Conservation (phyloP, 2,888 invertebrate genomes). For the Malacosoma neustria region DNA sequence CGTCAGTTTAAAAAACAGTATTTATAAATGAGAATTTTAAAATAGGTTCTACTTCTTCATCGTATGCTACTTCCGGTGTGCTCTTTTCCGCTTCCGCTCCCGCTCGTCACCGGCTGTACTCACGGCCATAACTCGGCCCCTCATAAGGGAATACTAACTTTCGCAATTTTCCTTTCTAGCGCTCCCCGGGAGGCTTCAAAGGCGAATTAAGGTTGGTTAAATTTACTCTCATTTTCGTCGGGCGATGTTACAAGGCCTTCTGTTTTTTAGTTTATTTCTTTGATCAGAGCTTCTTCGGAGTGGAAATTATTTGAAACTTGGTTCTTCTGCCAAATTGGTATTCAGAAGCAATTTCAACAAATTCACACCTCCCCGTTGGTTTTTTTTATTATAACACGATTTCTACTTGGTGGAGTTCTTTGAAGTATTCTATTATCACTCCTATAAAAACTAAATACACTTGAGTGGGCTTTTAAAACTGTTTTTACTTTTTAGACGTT, state of each 20-base stretch:
- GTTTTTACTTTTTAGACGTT: background rate
- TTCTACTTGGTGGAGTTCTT: background rate
- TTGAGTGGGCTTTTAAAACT: background rate
- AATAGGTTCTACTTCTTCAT: too few species aligned
- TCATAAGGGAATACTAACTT: conserved; percentile 67
- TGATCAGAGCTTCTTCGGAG: conserved; percentile 61
- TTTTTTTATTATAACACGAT: background rate
- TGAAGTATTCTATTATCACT: background rate
- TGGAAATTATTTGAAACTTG: conserved; percentile 66
- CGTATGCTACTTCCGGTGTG: too few species aligned
- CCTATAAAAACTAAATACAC: background rate
- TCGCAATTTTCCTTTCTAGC: conserved; percentile 63
- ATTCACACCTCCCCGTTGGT: conserved; percentile 44
- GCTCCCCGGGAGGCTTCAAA: conserved; percentile 55
- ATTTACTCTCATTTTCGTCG: conserved; percentile 64
- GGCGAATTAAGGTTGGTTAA: conserved; percentile 69
- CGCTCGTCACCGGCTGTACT: conserved; percentile 10
- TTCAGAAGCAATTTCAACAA: conserved; percentile 57
- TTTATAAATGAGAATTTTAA: too few species aligned
- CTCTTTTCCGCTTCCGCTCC: conserved; percentile 14
- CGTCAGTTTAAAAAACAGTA: too few species aligned
- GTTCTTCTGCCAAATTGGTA: conserved; percentile 51
- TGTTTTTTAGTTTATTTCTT: conserved; percentile 72
- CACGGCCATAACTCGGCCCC: conserved; percentile 45
- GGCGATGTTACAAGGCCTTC: conserved; percentile 28